Evolutionary conservation across 2,888 invertebrate genomes (phyloP).

Genomic region (Nematopogon swammerdamellus): DNA sequence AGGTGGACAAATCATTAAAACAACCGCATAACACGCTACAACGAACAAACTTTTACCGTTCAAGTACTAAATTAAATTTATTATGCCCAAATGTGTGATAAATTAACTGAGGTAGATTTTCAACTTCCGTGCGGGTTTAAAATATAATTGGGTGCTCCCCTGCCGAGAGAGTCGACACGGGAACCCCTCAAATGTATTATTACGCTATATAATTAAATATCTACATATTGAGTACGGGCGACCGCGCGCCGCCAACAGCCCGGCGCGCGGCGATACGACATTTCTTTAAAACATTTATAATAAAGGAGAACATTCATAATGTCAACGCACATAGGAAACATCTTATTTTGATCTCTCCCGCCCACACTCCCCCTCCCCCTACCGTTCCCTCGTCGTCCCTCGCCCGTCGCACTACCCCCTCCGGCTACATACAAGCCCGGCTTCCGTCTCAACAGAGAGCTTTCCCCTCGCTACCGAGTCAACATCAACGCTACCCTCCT

Average conservation of each 20-base stretch:
- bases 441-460: too few species aligned
- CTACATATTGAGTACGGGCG: slow-evolving; percentile 50
- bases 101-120: slow-evolving; percentile 57
- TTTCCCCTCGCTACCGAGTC: slow-evolving; percentile 7
- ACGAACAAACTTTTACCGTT: slow-evolving; percentile 39
- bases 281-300: slow-evolving; percentile 48
- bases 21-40: slow-evolving; percentile 42
- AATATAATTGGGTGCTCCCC: slow-evolving; percentile 29
- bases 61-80: slow-evolving; percentile 40
- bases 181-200: slow-evolving; percentile 19
- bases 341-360: slow-evolving; percentile 18
- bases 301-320: slow-evolving; percentile 52
- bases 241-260: slow-evolving; percentile 24
- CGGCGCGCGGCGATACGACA: slow-evolving; percentile 33
- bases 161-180: background rate
- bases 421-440: too few species aligned
- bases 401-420: background rate
- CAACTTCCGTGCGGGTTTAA: slow-evolving; percentile 34
- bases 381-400: slow-evolving; percentile 3
- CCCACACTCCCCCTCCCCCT: slow-evolving; percentile 7
- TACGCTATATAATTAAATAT: slow-evolving; percentile 57
- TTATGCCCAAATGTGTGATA: slow-evolving; percentile 55
- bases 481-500: background rate
- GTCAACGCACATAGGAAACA: slow-evolving; percentile 55
- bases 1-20: slow-evolving; percentile 49